A percentile compares a stretch with the other conserved stretches of the same genome.
Evolutionary conservation across 2,888 invertebrate species (phyloP).

Genomic region (Xanthia togata): DNA sequence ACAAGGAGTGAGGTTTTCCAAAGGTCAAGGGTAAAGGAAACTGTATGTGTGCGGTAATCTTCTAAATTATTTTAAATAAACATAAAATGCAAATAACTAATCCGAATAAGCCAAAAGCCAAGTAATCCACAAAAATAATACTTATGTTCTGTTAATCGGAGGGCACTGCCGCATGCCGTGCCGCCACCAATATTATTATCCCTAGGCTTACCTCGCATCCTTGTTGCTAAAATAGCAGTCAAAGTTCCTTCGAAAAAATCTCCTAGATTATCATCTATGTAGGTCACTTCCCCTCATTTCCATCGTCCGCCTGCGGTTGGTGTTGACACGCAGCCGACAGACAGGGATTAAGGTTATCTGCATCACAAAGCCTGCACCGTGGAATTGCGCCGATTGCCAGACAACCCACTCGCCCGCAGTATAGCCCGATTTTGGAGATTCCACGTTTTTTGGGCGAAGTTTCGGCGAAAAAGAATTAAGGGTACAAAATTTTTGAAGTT

Average conservation of each 20-base stretch:
- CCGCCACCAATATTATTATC: background rate
- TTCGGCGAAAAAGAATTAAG: background rate
- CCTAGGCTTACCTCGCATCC: background rate
- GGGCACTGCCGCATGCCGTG: too few relatives aligned
- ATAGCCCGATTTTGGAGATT: conserved; percentile 32
- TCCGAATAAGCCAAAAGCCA: background rate
- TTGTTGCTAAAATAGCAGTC: background rate
- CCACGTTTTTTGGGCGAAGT: conserved; percentile 18
- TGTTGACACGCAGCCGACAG: conserved; percentile 89
- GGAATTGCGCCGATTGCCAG: conserved; percentile 67
- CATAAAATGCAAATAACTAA: background rate
- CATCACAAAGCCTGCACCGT: conserved; percentile 87
- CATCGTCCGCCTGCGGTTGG: conserved; percentile 73
- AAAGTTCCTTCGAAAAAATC: background rate
- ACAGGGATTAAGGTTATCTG: conserved; percentile 89
- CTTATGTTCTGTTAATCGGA: too few relatives aligned
- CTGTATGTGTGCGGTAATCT: too few relatives aligned
- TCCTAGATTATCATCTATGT: background rate
- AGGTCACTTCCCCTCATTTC: conserved; percentile 68
- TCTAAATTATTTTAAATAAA: background rate
- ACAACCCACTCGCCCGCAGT: conserved; percentile 52
- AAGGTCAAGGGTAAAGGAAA: background rate
- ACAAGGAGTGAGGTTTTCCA: background rate
- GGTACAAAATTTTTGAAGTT: background rate
- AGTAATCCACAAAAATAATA: background rate